Percentiles rank a stretch among this genome's conserved stretches.
phyloP scores from a whole-genome alignment of 2,113 vertebrate species.

The Engystomops pustulosus region DNA sequence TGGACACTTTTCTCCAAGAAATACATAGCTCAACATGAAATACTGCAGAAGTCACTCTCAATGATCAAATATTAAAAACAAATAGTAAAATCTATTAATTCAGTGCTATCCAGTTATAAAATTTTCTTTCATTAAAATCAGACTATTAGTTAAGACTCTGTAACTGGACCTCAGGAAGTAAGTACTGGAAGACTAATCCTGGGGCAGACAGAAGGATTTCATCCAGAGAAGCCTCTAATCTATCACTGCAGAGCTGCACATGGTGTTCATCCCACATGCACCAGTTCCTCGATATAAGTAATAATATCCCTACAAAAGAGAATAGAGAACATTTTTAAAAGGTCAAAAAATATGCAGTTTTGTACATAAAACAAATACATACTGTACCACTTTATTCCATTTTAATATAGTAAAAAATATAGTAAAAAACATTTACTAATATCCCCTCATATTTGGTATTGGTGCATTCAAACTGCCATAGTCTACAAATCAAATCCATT shows the following conservation, averaged over 20 bases:
- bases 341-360: not conserved
- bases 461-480: too few relatives aligned
- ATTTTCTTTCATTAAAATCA: not conserved
- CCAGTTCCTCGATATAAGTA: conserved; percentile 83
- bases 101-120: not conserved
- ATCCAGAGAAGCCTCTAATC: conserved; percentile 63
- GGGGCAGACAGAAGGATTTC: not conserved
- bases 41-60: not conserved
- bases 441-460: too few relatives aligned
- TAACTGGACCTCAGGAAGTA: not conserved
- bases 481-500: too few relatives aligned
- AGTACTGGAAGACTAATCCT: not conserved
- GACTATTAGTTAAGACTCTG: not conserved
- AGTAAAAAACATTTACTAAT: too few relatives aligned
- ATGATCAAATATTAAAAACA: not conserved
- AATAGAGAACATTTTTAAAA: not conserved
- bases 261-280: conserved; percentile 85
- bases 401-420: too few relatives aligned
- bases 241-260: conserved; percentile 86
- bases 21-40: not conserved
- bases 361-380: too few relatives aligned
- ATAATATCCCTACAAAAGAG: conserved; percentile 82
- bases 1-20: not conserved
- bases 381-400: too few relatives aligned
- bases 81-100: not conserved